Conservation (phyloP, 2,888 invertebrate species). For the Bembecia ichneumoniformis region DNA sequence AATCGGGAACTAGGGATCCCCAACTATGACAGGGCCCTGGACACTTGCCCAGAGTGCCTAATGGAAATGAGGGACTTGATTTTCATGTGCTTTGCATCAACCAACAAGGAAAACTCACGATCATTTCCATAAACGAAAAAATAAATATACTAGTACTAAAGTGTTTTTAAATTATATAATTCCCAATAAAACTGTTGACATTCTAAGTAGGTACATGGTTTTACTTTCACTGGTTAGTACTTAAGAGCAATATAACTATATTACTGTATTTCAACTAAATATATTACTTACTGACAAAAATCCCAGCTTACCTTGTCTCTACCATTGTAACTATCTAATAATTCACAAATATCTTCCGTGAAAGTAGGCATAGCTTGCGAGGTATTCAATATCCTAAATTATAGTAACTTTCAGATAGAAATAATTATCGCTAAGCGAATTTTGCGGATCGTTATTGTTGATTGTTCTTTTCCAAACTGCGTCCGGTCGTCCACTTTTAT, state of each 20-base stretch:
- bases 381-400: not conserved
- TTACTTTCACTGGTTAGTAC: not conserved
- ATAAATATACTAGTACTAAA: no score
- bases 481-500: conserved; percentile 29
- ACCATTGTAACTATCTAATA: conserved; percentile 86
- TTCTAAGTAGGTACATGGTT: not conserved
- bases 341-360: conserved; percentile 75
- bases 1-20: no score
- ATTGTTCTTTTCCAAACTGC: conserved; percentile 6
- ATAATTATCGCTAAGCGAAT: not conserved
- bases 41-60: no score
- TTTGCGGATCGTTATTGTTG: not conserved
- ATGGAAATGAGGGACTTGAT: no score
- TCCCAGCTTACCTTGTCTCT: conserved; percentile 82
- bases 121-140: no score
- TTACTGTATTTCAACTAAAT: not conserved
- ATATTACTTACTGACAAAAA: conserved; percentile 36
- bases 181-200: not conserved
- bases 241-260: not conserved
- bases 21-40: no score
- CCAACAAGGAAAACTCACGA: no score
- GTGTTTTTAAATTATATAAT: no score
- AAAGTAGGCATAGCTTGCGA: conserved; percentile 40
- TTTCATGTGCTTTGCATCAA: no score
- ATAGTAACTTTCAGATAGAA: not conserved